Conservation (phyloP, 1,140 invertebrate species). For the Drosophila subobscura region DNA sequence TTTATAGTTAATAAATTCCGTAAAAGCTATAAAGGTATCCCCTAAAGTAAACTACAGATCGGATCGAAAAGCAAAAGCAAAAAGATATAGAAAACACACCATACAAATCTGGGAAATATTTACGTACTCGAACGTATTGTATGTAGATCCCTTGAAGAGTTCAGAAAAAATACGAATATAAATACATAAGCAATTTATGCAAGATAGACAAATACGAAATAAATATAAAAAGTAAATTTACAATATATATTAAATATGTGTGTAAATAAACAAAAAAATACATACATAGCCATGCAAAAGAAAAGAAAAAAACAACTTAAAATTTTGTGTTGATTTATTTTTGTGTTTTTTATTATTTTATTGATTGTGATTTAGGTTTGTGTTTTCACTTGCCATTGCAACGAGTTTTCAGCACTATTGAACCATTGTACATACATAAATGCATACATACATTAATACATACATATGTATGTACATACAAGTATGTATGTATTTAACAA, state of each 20-base stretch:
- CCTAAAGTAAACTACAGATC: conserved; percentile 53
- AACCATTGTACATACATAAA: conserved; percentile 49
- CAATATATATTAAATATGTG: conserved; percentile 46
- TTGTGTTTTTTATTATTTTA: conserved; percentile 28
- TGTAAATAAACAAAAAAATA: conserved; percentile 73
- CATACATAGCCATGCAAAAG: conserved; percentile 52
- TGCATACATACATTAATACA: too few species aligned
- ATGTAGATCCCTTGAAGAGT: conserved; percentile 54
- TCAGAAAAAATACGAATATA: conserved; percentile 62
- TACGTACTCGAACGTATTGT: not conserved
- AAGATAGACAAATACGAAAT: conserved; percentile 58
- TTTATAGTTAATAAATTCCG: conserved; percentile 67
- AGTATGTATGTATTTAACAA: conserved; percentile 43
- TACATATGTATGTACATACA: too few species aligned
- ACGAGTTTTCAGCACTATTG: conserved; percentile 43
- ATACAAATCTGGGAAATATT: conserved; percentile 68
- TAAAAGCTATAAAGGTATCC: conserved; percentile 29
- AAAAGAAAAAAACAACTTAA: conserved; percentile 27
- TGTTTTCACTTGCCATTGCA: conserved; percentile 17
- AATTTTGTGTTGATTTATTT: conserved; percentile 56
- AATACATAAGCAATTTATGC: conserved; percentile 60
- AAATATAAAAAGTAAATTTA: conserved; percentile 10
- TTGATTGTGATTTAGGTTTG: conserved; percentile 7
- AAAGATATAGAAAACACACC: conserved; percentile 53
- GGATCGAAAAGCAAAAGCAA: conserved; percentile 54